Conservation (phyloP, 2,797 vertebrate genomes). For the Lepus oiostolus region DNA sequence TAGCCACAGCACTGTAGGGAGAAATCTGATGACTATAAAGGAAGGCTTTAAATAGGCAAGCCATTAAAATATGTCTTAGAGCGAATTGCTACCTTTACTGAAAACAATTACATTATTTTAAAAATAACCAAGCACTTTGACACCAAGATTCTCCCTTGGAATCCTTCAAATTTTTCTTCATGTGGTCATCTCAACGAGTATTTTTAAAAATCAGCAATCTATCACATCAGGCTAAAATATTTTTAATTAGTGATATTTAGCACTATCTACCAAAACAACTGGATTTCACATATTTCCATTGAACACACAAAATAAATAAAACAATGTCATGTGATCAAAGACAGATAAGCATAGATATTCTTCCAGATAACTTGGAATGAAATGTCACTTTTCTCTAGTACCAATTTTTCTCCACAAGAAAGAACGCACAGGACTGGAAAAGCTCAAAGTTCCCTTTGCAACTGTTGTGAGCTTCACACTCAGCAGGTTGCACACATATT, state of each 20-base stretch:
- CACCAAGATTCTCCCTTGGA: background rate
- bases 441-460: background rate
- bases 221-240: background rate
- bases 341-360: background rate
- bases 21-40: background rate
- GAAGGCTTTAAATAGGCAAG: background rate
- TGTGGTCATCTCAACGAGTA: background rate
- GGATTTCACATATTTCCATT: constrained; percentile 1
- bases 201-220: background rate
- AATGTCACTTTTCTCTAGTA: background rate
- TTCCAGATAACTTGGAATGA: background rate
- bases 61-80: background rate
- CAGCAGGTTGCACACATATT: background rate
- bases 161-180: constrained; percentile 42
- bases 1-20: background rate
- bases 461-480: background rate
- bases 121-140: constrained; percentile 21
- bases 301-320: constrained; percentile 22
- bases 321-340: background rate
- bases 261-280: background rate
- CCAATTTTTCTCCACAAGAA: background rate
- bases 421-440: background rate
- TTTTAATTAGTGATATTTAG: constrained; percentile 12
- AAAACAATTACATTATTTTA: background rate
- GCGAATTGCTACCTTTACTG: constrained; percentile 22